These are phyloP conservation scores for Phasianus colchicus DNA, from an alignment of 2,113 vertebrate genomes.

Conservation along the genomic window DNA sequence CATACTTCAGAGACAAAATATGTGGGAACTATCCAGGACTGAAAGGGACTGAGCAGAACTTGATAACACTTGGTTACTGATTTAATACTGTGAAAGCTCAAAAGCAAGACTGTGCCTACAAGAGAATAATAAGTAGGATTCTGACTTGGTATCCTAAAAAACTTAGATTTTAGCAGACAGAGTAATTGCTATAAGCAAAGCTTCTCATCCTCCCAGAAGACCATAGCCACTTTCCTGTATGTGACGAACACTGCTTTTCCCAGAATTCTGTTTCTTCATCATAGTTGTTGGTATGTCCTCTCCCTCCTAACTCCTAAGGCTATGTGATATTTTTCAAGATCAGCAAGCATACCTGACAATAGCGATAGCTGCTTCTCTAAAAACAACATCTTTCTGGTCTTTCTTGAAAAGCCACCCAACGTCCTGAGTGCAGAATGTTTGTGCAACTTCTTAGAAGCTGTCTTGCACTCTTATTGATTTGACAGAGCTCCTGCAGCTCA, in stretches of 20 bases:
- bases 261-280: background rate
- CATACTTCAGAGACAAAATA: background rate
- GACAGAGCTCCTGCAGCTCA: background rate
- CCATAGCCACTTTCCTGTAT: background rate
- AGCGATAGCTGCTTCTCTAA: background rate
- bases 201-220: background rate
- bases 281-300: background rate
- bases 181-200: background rate
- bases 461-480: background rate
- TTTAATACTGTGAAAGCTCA: background rate
- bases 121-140: accelerated
- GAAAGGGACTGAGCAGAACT: background rate
- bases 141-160: background rate
- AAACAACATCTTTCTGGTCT: background rate
- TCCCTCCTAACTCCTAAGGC: background rate
- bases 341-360: background rate
- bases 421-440: background rate
- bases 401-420: background rate
- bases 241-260: background rate
- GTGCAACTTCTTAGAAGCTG: background rate
- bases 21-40: accelerated
- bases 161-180: background rate
- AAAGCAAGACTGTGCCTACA: background rate
- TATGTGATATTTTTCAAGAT: background rate
- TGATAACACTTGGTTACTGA: background rate